Evolutionary conservation across 2,888 invertebrate genomes (phyloP).

Genomic region (Lithophane socia): DNA sequence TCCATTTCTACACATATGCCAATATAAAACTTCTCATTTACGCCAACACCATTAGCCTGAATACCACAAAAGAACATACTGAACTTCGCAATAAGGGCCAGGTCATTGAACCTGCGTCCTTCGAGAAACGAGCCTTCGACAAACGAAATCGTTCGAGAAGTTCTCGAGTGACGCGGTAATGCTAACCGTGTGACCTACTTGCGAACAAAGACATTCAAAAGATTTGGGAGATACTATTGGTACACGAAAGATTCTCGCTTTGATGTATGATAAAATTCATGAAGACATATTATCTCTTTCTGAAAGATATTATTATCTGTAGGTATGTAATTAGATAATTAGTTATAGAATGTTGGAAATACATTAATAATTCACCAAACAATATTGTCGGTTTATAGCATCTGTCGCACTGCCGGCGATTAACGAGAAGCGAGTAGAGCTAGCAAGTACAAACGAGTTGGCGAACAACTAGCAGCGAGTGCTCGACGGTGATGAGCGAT

Average conservation of each 20-base stretch:
- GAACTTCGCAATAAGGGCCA: slow-evolving; percentile 19
- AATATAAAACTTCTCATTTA: slow-evolving; percentile 19
- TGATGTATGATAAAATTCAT: background rate
- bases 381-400: background rate
- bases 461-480: too few relatives aligned
- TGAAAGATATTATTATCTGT: background rate
- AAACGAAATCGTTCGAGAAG: slow-evolving; percentile 36
- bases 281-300: background rate
- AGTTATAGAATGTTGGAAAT: background rate
- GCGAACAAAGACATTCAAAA: slow-evolving; percentile 52
- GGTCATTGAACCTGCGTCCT: slow-evolving; percentile 41
- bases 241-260: slow-evolving; percentile 24
- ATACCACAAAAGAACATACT: slow-evolving; percentile 24
- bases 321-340: background rate
- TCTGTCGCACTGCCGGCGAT: too few relatives aligned
- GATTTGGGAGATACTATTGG: slow-evolving; percentile 22
- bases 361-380: background rate
- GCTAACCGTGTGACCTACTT: slow-evolving; percentile 49
- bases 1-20: background rate
- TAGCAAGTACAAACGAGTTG: too few relatives aligned
- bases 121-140: slow-evolving; percentile 17
- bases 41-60: slow-evolving; percentile 28
- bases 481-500: too few relatives aligned
- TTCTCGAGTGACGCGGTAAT: slow-evolving; percentile 32
- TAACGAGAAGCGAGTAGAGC: too few relatives aligned